These are phyloP conservation scores for Noctua pronuba DNA, from an alignment of 2,888 invertebrate species.

Conservation along the genomic window DNA sequence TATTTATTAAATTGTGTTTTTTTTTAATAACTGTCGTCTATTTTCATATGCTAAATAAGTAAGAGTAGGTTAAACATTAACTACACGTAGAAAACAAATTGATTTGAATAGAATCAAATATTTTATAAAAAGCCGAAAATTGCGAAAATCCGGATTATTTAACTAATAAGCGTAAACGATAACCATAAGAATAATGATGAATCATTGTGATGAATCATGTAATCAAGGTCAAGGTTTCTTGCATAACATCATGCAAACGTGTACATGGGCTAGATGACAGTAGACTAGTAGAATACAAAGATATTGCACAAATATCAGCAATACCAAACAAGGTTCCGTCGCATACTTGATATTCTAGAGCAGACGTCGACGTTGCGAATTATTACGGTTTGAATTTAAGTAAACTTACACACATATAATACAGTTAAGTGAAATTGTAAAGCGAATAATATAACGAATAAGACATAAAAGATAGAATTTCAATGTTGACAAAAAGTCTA, in stretches of 20 bases:
- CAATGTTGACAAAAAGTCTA: neutral
- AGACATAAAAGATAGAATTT: neutral
- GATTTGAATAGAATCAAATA: neutral
- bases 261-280: neutral
- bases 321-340: constrained; percentile 38
- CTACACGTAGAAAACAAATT: neutral
- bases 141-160: no score
- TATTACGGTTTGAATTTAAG: neutral
- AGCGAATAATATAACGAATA: neutral
- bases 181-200: neutral
- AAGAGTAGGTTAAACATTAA: no score
- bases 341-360: neutral
- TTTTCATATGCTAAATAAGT: neutral
- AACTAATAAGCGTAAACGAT: neutral
- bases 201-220: constrained; percentile 1
- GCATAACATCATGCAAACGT: constrained; percentile 11
- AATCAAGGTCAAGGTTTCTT: constrained; percentile 8
- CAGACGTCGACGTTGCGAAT: neutral
- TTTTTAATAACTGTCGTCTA: neutral
- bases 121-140: no score
- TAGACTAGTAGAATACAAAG: neutral
- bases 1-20: neutral
- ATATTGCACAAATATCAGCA: constrained; percentile 41
- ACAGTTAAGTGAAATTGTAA: neutral
- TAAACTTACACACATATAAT: neutral